Conservation (phyloP, 2,888 invertebrate genomes). For the Ellobium chinense region DNA sequence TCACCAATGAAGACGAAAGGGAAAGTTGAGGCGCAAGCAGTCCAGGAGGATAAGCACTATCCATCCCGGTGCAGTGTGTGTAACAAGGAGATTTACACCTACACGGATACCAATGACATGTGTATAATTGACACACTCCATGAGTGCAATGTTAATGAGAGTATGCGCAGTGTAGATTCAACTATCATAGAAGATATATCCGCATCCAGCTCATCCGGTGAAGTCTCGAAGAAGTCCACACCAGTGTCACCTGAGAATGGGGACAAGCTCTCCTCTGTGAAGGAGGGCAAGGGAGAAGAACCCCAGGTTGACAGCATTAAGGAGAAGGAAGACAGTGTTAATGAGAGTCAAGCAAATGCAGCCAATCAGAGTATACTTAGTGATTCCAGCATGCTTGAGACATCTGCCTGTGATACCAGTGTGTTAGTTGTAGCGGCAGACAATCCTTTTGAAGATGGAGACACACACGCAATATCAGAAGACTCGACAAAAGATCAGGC, state of each 20-base stretch:
- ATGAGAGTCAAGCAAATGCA: background rate
- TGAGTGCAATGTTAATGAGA: conserved; percentile 50
- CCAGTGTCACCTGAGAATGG: background rate
- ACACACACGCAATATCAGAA: background rate
- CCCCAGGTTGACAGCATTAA: too few relatives aligned
- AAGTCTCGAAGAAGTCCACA: background rate
- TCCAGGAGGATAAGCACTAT: conserved; percentile 45
- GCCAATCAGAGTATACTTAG: background rate
- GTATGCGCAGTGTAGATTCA: background rate
- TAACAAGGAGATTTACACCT: conserved; percentile 67
- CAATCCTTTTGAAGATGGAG: conserved; percentile 1
- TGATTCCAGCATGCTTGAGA: conserved; percentile 15
- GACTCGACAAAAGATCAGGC: background rate
- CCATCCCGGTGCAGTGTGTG: conserved; percentile 67
- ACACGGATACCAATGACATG: conserved; percentile 63
- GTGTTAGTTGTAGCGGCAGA: conserved; percentile 36
- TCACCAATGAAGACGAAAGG: conserved; percentile 20
- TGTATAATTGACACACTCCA: conserved; percentile 66
- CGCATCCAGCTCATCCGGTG: conserved; percentile 19
- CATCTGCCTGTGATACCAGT: conserved; percentile 40
- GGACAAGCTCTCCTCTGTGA: background rate
- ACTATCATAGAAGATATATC: conserved; percentile 32
- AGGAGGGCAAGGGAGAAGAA: background rate
- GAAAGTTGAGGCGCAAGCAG: conserved; percentile 35
- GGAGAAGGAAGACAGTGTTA: background rate